A percentile compares a stretch with the other conserved stretches of the same genome.
These are phyloP conservation scores for Drosophila repleta DNA, from an alignment of 1,140 invertebrate species.

Conservation along the genomic window DNA sequence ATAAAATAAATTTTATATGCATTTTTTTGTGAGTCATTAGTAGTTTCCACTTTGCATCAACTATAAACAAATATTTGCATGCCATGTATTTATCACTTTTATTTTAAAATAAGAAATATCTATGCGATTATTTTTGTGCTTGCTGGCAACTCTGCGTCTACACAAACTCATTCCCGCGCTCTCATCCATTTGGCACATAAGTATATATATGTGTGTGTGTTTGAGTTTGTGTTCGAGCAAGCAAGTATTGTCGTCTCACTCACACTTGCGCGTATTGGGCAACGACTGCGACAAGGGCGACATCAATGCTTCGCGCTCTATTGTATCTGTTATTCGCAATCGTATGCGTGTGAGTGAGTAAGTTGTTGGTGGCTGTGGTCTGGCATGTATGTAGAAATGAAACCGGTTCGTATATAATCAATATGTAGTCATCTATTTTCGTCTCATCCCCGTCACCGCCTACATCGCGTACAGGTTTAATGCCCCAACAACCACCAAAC, in stretches of 20 bases:
- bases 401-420: constrained; percentile 78
- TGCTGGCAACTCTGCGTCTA: constrained; percentile 36
- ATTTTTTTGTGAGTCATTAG: background rate
- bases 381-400: constrained; percentile 56
- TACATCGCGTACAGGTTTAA: constrained; percentile 38
- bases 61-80: background rate
- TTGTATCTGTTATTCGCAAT: constrained; percentile 35
- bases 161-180: constrained; percentile 22
- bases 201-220: background rate
- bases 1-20: background rate
- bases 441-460: constrained; percentile 23
- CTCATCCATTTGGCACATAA: constrained; percentile 11
- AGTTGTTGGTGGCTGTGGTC: constrained; percentile 36
- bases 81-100: background rate
- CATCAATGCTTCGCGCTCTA: constrained; percentile 22
- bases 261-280: background rate
- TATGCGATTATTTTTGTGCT: constrained; percentile 16
- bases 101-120: background rate
- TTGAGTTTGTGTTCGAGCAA: constrained; percentile 20
- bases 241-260: constrained; percentile 32
- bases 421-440: constrained; percentile 70
- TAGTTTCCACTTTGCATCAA: too few species aligned
- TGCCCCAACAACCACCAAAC: constrained; percentile 37
- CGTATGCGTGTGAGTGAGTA: constrained; percentile 18
- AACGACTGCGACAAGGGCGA: constrained; percentile 24